Base-by-base conservation (phyloP, 2,888 invertebrate genomes). In the Drosophila paranaensis region DNA sequence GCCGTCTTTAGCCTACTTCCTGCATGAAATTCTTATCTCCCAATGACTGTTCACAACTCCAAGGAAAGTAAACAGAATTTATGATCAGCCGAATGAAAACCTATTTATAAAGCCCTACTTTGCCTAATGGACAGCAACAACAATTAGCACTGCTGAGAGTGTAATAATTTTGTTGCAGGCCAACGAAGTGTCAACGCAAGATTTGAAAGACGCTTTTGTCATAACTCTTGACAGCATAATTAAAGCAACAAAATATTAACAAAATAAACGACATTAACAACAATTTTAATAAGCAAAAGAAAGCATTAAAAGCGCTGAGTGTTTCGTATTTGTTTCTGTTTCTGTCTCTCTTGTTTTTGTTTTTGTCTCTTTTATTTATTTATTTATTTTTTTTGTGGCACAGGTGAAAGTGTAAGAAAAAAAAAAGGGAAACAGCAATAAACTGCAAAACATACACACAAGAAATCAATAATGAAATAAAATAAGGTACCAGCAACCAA, bases 381-480 rank as follows among this genome's bases (percentile, higher is more conserved):
- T n/a, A n/a, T n/a, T n/a, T n/a, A n/a, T n/a, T n/a, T n/a, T 61
- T 42, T 65, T 60, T 55, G 54, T 69, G 58, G 79, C 57, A 63
- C 71, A 77, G 79, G 88, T 88, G 83, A 83, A 83, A 83, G 84
- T 81, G 82, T 79, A 69, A 71, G 71, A 63, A 72, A 75, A 50
- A 75, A 50, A 79, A 79, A 69, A 62, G 60, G 63, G 61, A 72
- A 75, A 67, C 75, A 72, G 43, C 60, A 48, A 65, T 46, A 66
- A 66, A 55, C 42, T 30, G 5, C 58, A 58, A 58, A 50, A 61
- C 45, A 50, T 58, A 58, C 8, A 46, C 13, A 50, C 56, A 65
- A 27, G 55, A 74, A 69, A 72, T 57, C 57, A 76, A 78, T 69
- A 72, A 67, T 58, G 66, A 43, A 54, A 72, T 70, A 45, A 71